Base-by-base conservation (phyloP, 2,888 invertebrate genomes). In the Drosophila borborema region DNA sequence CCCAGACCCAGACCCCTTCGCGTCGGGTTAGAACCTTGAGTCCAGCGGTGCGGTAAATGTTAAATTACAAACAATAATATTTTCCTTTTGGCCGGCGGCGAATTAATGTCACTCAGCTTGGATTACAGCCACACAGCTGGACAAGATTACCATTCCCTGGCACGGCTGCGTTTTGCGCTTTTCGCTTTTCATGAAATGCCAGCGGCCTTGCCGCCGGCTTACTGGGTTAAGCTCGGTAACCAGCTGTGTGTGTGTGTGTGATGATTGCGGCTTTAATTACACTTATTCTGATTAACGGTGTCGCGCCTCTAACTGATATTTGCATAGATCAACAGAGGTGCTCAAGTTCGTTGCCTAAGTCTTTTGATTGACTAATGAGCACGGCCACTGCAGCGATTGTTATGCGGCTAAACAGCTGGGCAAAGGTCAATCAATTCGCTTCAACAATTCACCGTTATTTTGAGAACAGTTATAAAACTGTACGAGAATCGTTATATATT, bases 231-330 rank as follows among this genome's bases (percentile, higher is more conserved):
- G 34, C 58, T 58, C 58, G 48, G 48, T 69, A 74, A 63, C 62
- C 65, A 76, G 64, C 77, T 70, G 59, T 51, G 55, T n/a, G 43
- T 49, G 31, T 31, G 46, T 36, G 34, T 23, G 18, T n/a, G 51
- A 51, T 66, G 63, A 49, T 77, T 64, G 61, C 12, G 54, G 59
- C 72, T 65, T 74, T 75, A 78, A 84, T 83, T 74, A 87, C 84
- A 77, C 81, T 83, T 86, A 72, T 80, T 80, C 72, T 80, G 76
- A 64, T 68, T 80, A 88, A 88, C 86, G 69, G 86, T 75, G 86
- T 85, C 86, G 66, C 78, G 72, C 73, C 65, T 69, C 60, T 38
- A 40, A 48, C 51, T 81, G 82, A 70, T 79, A 79, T 82, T 82
- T 79, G 74, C 72, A 80, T 82, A 75, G 80, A 80, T 75, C 69